These are phyloP conservation scores for Therioaphis trifolii DNA, from an alignment of 2,888 invertebrate species.

Conservation along the genomic window DNA sequence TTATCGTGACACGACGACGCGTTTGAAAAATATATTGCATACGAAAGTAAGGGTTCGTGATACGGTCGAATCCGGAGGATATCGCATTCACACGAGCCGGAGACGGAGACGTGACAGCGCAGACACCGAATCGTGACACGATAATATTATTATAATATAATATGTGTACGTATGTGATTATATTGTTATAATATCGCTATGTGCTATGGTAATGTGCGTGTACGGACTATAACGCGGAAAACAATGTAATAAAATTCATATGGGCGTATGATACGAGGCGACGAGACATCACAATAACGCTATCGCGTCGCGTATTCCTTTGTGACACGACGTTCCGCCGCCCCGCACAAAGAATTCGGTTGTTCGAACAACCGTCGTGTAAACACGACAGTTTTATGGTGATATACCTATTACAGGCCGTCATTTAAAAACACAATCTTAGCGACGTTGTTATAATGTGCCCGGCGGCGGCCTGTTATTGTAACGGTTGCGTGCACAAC, in stretches of 20 bases:
- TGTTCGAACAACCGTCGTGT: background rate
- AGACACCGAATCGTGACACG: no score
- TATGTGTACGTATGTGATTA: no score
- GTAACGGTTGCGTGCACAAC: background rate
- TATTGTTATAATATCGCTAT: no score
- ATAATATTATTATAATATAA: no score
- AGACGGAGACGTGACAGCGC: no score
- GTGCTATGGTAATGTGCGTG: background rate
- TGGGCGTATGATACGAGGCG: background rate
- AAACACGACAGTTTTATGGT: background rate
- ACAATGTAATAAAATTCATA: background rate
- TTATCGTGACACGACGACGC: no score
- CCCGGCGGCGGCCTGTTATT: background rate
- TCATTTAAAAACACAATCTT: background rate
- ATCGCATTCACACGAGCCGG: no score
- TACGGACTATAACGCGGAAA: background rate
- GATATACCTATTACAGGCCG: background rate
- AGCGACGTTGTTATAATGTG: background rate
- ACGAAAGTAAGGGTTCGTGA: no score
- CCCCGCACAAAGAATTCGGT: background rate
- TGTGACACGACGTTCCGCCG: no score
- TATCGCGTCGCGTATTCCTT: background rate
- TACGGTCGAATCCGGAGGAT: no score
- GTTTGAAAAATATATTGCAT: no score
- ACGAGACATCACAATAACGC: background rate